Conservation (phyloP, 2,797 vertebrate species). For the Apogon hyalosoma region DNA sequence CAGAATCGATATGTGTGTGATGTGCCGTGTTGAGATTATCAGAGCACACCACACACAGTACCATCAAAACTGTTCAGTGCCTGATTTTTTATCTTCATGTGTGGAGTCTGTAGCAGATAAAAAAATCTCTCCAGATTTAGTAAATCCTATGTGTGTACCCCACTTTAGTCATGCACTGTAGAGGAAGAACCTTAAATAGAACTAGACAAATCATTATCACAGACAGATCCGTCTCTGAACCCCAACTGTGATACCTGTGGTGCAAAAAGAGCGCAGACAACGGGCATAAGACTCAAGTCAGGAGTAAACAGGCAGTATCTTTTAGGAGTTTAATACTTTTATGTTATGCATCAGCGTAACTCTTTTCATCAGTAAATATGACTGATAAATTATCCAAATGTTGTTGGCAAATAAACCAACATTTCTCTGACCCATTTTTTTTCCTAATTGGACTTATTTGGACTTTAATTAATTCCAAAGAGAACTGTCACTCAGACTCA, state of each 20-base stretch:
- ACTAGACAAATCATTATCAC: constrained; percentile 15
- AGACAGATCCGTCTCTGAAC: constrained; percentile 13
- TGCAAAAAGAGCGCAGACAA: constrained; percentile 26
- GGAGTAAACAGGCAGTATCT: neutral
- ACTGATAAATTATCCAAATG: neutral
- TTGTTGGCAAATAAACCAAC: neutral
- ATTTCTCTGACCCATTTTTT: neutral
- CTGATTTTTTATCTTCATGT: neutral
- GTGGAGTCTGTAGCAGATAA: neutral
- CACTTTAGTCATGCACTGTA: neutral
- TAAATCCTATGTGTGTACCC: no score
- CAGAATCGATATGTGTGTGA: no score
- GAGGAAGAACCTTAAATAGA: neutral
- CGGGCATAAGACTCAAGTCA: constrained; percentile 11
- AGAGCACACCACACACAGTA: no score
- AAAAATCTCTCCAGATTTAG: no score
- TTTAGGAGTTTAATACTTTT: neutral
- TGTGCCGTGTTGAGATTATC: no score
- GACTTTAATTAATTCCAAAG: constrained; percentile 61
- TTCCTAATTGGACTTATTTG: constrained; percentile 43
- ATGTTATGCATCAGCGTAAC: neutral
- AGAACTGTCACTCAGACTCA: constrained; percentile 46
- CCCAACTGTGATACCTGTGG: constrained; percentile 48
- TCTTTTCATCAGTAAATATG: neutral
- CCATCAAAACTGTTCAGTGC: no score